Conservation (phyloP, 2,113 vertebrate species). For the Clinocottus analis region DNA sequence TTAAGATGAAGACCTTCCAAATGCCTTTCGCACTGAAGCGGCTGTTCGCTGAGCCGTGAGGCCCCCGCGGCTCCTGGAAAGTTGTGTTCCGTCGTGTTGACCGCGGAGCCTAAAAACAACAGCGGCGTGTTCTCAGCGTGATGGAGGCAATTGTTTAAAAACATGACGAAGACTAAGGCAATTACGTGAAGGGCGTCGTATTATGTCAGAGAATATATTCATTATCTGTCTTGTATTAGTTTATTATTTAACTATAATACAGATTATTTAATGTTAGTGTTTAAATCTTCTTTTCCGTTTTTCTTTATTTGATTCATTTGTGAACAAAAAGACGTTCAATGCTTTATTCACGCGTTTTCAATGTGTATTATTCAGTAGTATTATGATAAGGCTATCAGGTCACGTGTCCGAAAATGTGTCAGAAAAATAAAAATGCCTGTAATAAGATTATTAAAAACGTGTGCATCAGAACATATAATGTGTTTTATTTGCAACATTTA, state of each 20-base stretch:
- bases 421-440: background rate
- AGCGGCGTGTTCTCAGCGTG: background rate
- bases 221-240: background rate
- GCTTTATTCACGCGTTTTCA: too few species aligned
- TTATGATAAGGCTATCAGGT: too few species aligned
- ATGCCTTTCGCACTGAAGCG: conserved; percentile 59
- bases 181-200: background rate
- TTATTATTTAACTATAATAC: background rate
- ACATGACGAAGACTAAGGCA: background rate
- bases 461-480: too few species aligned
- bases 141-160: conserved; percentile 17
- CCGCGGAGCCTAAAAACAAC: conserved; percentile 20
- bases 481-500: background rate
- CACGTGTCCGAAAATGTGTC: too few species aligned
- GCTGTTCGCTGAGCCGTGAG: conserved; percentile 42
- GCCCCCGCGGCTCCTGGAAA: background rate
- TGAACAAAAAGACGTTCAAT: too few species aligned
- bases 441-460: background rate
- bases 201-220: background rate
- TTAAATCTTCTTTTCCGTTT: background rate
- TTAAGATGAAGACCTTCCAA: conserved; percentile 49
- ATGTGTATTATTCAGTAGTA: too few species aligned
- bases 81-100: conserved; percentile 25
- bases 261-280: background rate
- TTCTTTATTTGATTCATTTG: background rate